These are phyloP conservation scores for Pelodiscus sinensis DNA, from an alignment of 2,113 vertebrate species.

Conservation along the genomic window DNA sequence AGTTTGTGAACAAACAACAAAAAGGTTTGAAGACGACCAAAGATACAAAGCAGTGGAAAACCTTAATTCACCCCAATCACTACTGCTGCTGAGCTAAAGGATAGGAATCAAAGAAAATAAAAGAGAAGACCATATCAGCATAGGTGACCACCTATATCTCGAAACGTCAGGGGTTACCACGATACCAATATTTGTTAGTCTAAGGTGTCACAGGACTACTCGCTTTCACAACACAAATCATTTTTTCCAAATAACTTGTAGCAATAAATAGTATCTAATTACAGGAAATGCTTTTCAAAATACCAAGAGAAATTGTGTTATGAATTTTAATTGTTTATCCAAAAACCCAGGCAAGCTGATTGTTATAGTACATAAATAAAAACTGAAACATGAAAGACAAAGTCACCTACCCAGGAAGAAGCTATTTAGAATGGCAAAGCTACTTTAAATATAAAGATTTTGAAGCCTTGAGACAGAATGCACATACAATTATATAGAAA, in stretches of 20 bases:
- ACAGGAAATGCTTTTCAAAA: neutral
- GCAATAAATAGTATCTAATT: neutral
- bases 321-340: no score
- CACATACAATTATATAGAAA: neutral
- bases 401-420: accelerated
- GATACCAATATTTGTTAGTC: neutral
- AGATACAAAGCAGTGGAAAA: neutral
- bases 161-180: neutral
- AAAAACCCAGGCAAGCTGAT: neutral
- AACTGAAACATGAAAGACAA: neutral
- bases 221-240: no score
- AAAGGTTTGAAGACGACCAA: neutral
- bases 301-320: neutral
- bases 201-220: no score
- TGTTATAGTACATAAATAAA: neutral
- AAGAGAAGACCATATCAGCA: neutral
- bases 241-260: neutral
- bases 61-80: neutral
- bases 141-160: neutral
- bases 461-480: accelerated
- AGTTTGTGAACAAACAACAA: no score
- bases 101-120: neutral
- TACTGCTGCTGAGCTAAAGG: neutral
- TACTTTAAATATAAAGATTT: accelerated
- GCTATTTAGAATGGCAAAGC: neutral